Base-by-base conservation (phyloP, 2,797 vertebrate species). In the Bradypodion pumilum region DNA sequence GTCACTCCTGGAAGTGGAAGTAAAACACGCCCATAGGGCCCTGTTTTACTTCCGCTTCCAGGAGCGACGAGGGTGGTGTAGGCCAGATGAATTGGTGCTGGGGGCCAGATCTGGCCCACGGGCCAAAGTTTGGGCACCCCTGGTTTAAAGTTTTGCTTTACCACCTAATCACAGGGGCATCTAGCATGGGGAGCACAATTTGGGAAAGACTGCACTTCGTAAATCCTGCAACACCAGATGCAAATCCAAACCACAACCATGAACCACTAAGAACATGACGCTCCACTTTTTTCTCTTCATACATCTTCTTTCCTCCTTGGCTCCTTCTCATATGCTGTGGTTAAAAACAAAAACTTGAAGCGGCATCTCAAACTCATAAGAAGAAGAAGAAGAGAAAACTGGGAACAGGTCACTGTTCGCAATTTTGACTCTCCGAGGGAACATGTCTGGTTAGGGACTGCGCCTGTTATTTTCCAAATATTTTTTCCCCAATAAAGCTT, bases 401-500 rank as follows among this genome's bases (percentile, higher is more conserved):
- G 52, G 23, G 15, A 80, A 7, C 29, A 37, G 62, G 16, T 44
- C n/a, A 46, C n/a, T 5, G 32, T 2, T 35, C n/a, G 35, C 65
- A 27, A 29, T 25, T 19, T 29, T 73, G 27, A 27, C 23, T 74
- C n/a, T 32, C 7, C 25, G n/a, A 40, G 60, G 10, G 74, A 74
- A 37, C 15, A 7, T 23, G 44, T 29, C n/a, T 25, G 23, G 49
- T 32, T 2, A 8, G 29, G 27, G n/a, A 35, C 15, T 44, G 4
- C 65, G 73, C n/a, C 44, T 46, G 4, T 13, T 60, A n/a, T 23
- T 65, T 40, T 7, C 44, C 37, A 29, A n/a, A 49, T 4, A 42
- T 13, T 37, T 56, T 77, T 32, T n/a, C n/a, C n/a, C 35, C 0
- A 2, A 37, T 2, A 29, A 56, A 0, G 0, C 16, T 46, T 16